phyloP scores from a whole-genome alignment of 2,113 vertebrate genomes.

The Ophthalmolycus amberensis region DNA sequence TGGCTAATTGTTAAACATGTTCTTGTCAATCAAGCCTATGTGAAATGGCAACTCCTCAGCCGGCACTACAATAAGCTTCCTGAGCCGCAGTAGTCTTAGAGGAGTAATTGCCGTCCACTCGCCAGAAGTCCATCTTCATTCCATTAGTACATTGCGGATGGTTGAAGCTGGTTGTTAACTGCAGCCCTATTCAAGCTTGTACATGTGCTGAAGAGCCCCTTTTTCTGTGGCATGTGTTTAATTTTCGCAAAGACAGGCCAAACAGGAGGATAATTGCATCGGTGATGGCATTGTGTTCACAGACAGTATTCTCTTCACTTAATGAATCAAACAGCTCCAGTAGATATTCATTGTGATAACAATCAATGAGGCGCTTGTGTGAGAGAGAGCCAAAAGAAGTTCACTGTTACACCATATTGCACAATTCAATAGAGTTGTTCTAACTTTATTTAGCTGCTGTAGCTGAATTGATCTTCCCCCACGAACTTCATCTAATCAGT shows the following conservation, averaged over 20 bases:
- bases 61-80: conserved; percentile 61
- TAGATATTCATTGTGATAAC: conserved; percentile 42
- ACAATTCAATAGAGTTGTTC: conserved; percentile 49
- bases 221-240: conserved; percentile 47
- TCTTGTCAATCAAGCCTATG: conserved; percentile 79
- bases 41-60: conserved; percentile 64
- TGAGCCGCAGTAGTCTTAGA: conserved; percentile 37
- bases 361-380: conserved; percentile 18
- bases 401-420: conserved; percentile 31
- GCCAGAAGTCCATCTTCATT: conserved; percentile 57
- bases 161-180: conserved; percentile 50
- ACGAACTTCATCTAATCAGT: conserved; percentile 45
- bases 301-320: conserved; percentile 34
- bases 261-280: conserved; percentile 59
- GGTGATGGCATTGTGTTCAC: conserved; percentile 45
- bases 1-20: conserved; percentile 81
- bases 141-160: conserved; percentile 71
- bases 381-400: conserved; percentile 22
- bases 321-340: conserved; percentile 44
- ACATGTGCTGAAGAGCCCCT: conserved; percentile 45
- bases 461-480: conserved; percentile 44
- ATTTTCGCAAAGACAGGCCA: conserved; percentile 52
- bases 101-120: conserved; percentile 60
- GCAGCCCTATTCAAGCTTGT: conserved; percentile 51
- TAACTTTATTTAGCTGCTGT: conserved; percentile 56